Percentiles rank a stretch among this genome's conserved stretches.
phyloP scores from a whole-genome alignment of 1,140 invertebrate species.

The Hyles vespertilio region DNA sequence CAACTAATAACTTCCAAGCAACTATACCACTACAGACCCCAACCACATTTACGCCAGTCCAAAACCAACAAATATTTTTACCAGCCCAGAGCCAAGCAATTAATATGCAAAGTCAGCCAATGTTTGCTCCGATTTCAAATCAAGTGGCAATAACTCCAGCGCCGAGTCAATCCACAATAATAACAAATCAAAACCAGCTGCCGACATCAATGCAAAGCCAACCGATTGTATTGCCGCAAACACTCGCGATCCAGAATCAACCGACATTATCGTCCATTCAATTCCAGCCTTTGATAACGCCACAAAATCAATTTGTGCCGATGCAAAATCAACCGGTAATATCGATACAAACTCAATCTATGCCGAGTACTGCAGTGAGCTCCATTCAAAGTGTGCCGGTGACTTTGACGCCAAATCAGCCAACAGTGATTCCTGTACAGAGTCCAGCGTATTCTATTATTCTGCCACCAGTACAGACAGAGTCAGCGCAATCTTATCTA shows the following conservation, averaged over 20 bases:
- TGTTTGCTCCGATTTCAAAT: not conserved
- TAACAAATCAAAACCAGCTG: not conserved
- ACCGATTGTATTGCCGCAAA: constrained; percentile 1
- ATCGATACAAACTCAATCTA: constrained; percentile 1
- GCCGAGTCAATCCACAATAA: not conserved
- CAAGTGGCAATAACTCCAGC: not conserved
- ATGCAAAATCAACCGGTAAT: constrained; percentile 12
- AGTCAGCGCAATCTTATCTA: not conserved
- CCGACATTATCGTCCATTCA: too few relatives aligned
- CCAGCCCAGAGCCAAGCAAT: not conserved
- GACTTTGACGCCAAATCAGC: constrained; percentile 10
- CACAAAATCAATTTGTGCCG: not conserved
- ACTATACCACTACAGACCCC: not conserved
- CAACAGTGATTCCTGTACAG: constrained; percentile 8
- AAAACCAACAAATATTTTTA: not conserved
- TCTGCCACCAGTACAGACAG: not conserved
- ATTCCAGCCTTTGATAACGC: too few relatives aligned
- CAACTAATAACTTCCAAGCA: not conserved
- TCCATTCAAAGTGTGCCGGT: too few relatives aligned
- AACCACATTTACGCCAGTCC: constrained; percentile 1
- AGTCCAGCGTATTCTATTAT: constrained; percentile 1
- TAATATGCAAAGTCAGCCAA: not conserved
- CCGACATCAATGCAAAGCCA: not conserved
- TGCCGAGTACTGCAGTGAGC: too few relatives aligned
- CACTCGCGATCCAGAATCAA: not conserved